These are phyloP conservation scores for Amazona guildingii DNA, from an alignment of 2,113 vertebrate species.

Conservation along the genomic window DNA sequence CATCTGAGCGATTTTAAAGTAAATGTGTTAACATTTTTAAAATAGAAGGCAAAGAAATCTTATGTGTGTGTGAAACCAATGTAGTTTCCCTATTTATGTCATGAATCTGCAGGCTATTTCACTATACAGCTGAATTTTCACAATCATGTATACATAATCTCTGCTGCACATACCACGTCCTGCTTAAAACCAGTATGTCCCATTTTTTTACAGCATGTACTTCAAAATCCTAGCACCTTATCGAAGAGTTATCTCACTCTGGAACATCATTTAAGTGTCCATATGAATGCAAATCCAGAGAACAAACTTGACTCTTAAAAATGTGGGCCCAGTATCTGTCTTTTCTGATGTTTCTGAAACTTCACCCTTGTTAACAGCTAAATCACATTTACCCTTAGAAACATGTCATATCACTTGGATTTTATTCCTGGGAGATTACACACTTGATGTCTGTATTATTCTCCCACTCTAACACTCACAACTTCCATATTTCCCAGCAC, in stretches of 20 bases:
- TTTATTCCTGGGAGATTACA: not conserved
- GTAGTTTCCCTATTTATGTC: not conserved
- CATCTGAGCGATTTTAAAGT: not conserved
- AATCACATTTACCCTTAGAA: not conserved
- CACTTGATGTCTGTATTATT: not conserved
- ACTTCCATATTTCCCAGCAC: not conserved
- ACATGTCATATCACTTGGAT: not conserved
- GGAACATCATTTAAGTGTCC: not conserved
- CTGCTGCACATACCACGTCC: not conserved
- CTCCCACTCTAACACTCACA: not conserved
- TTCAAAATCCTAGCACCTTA: not conserved
- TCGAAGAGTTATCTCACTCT: not conserved
- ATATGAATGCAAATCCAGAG: not conserved
- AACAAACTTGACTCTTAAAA: not conserved
- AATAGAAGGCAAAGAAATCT: not conserved
- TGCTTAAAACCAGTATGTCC: not conserved
- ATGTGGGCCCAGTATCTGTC: not conserved
- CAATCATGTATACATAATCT: not conserved
- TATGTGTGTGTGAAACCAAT: rapidly evolving
- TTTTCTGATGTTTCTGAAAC: not conserved
- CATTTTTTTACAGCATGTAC: not conserved
- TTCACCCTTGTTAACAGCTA: not conserved
- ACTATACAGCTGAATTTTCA: not conserved
- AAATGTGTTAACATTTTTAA: not conserved
- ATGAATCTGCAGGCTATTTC: not conserved